Evolutionary conservation across 2,888 invertebrate species (phyloP), one percentile per base, ranked within the genome.

Genomic region (Tholera decimalis): DNA sequence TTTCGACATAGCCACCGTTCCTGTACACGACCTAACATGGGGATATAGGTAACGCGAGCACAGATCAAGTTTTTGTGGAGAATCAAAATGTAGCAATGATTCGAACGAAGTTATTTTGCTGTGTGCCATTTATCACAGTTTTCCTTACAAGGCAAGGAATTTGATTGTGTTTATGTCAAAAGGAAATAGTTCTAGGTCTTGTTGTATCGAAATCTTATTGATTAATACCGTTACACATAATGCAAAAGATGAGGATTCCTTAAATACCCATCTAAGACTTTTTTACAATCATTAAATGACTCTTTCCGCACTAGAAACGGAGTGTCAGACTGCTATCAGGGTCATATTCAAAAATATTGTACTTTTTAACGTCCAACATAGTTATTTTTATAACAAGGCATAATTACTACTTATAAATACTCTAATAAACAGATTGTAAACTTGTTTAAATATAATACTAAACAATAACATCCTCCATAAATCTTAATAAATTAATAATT

Each of bases 21-120:
- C 80, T 73, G 68, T 61, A 73, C 80, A 82, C 82, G 82, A 73
- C 61, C 41, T 1, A 51, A 66, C 55, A 50, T 47, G 51, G 61
- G 18, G 26, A 71, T 43, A 37, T 72, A 8, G 57, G 78, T 33
- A 33, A 61, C 20, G n/a, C 59, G 64, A 57, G 47, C 73, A 69
- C 18, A 68, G 74, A 74, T 5, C 64, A 74, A 79, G 76, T 74
- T 69, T 74, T 68, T 63, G 47, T 50, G 15, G 20, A 53, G 9
- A 51, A 43, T 46, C 46, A 49, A 58, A 64, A 58, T 62, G 35
- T 33, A 33, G 53, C 47, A 58, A 69, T 46, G 60, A 33, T 70
- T 60, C 26, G 37, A 26, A 2, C 15, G 22, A 15, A 72, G n/a
- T 39, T 68, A 72, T 72, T 72, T 67, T 51, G 9, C 18, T n/a